Evolutionary conservation across 2,113 vertebrate species (phyloP), one percentile per base, ranked within the genome.

Genomic region (Podarcis cretensis): DNA sequence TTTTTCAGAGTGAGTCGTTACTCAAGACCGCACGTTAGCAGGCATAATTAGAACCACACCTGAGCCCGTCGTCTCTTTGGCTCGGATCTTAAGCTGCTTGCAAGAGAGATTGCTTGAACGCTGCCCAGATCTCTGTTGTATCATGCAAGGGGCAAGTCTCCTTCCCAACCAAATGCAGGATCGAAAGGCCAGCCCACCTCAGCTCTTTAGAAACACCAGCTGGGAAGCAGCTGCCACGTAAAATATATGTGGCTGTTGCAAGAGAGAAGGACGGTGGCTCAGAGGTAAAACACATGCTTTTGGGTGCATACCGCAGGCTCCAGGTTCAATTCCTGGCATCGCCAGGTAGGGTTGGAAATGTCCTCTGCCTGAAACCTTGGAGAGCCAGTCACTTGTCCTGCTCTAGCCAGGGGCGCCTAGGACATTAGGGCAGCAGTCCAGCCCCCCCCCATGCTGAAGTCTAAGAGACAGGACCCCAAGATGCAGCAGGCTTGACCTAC

Each of bases 31-130:
- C 93, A 94, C n/a, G 74, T 91, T 90, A 91, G 93, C 23, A 0
- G 90, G 94, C 79, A 0, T 32, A 90, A 89, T 94, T 89, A 78
- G 81, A 95, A 92, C 95, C 95, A 95, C 92, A 94, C 92, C 94
- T 96, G 95, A 92, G 86, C 78, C 43, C 84, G 1, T 89, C 88
- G 90, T 57, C 89, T 84, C 43, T 78, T 79, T 71, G 65, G 75
- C 81, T 18, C 87, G 63, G 88, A 90, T 86, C 13, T 37, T 2
- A n/a, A 73, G 88, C 2, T 63, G 86, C 89, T 90, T 90, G 89
- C 86, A 12, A 54, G 91, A 83, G 90, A 88, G 66, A 54, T 5
- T 83, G 16, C 76, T 75, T 94, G 86, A 83, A 91, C 30, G 35
- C 86, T 66, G 66, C 90, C 4, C 0, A 0, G 76, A 63, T 81